These are phyloP conservation scores for Thamnaconus septentrionalis DNA, from an alignment of 2,113 vertebrate species.

Conservation along the genomic window DNA sequence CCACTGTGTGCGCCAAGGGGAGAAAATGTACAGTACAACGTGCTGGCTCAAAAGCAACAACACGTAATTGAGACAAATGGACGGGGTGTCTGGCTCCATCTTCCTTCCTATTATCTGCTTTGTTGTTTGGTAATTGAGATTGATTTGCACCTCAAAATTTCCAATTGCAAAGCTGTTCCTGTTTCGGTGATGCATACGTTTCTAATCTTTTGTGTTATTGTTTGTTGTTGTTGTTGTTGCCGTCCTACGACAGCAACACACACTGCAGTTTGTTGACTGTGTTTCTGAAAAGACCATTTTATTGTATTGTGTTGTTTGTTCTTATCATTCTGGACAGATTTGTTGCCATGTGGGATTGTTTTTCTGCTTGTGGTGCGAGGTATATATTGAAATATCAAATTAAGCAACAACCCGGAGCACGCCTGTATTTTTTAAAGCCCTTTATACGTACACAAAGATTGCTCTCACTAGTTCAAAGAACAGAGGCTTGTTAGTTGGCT, in stretches of 20 bases:
- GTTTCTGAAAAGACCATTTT: constrained; percentile 18
- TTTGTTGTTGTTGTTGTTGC: constrained; percentile 8
- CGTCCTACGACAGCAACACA: constrained; percentile 15
- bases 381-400: neutral
- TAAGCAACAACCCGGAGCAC: constrained; percentile 6
- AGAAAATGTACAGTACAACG: constrained; percentile 24
- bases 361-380: neutral
- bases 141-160: constrained; percentile 1
- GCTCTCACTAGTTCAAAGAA: neutral
- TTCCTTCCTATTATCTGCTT: constrained; percentile 16
- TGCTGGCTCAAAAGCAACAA: neutral
- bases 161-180: constrained; percentile 3
- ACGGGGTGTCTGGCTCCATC: constrained; percentile 18
- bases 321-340: constrained; percentile 11
- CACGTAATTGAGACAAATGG: constrained; percentile 36
- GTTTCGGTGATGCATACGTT: constrained; percentile 12
- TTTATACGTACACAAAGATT: constrained; percentile 3
- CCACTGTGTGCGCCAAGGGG: constrained; percentile 25
- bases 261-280: constrained; percentile 1
- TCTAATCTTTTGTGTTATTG: constrained; percentile 15
- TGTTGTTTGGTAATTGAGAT: constrained; percentile 4
- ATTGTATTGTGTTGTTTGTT: constrained; percentile 15
- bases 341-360: neutral
- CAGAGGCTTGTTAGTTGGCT: neutral
- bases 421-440: constrained; percentile 5